Evolutionary conservation across 2,888 invertebrate genomes (phyloP).

Genomic region (Ochropacha duplaris): DNA sequence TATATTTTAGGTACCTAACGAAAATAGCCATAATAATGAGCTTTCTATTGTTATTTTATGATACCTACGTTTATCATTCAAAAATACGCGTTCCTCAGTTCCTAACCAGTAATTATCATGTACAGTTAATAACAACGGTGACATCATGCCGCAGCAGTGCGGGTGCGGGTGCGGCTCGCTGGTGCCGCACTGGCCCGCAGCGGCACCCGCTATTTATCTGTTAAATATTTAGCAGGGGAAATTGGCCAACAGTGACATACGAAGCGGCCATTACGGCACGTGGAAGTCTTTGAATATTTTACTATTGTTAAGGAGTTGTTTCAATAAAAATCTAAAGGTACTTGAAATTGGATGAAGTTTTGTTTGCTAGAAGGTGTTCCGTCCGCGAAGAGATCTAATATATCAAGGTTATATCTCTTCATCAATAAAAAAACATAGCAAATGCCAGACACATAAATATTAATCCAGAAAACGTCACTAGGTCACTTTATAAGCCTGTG

Average conservation of each 20-base stretch:
- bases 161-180: not conserved
- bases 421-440: no score
- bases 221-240: constrained; percentile 22
- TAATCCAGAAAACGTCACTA: no score
- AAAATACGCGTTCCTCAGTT: not conserved
- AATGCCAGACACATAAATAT: no score
- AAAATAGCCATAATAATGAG: no score
- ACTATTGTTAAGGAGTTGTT: not conserved
- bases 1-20: no score
- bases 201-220: constrained; percentile 18
- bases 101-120: not conserved
- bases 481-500: no score
- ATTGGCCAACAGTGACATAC: constrained; percentile 13
- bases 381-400: no score
- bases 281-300: not conserved
- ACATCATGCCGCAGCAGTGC: not conserved
- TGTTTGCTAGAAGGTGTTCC: no score
- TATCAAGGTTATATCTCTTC: no score
- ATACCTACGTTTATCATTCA: not conserved
- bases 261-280: not conserved
- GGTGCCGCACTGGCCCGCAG: not conserved
- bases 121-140: not conserved
- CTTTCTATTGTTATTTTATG: no score
- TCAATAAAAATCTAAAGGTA: not conserved
- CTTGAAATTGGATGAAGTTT: no score